phyloP scores from a whole-genome alignment of 2,113 vertebrate species.

The Petroica traversi region DNA sequence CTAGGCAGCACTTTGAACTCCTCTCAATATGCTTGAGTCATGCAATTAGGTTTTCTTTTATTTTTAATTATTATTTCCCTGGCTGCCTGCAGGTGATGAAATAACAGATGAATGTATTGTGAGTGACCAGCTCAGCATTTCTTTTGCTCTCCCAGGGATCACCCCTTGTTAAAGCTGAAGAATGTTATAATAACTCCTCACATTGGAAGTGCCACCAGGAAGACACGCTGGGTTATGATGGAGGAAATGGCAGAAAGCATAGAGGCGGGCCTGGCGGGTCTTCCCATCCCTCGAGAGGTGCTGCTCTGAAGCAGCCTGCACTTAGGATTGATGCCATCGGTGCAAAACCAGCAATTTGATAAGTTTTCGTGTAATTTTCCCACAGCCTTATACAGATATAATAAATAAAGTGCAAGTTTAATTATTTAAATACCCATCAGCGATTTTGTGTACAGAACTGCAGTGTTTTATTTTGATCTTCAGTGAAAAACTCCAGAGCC shows the following conservation, averaged over 20 bases:
- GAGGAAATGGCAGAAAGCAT: slow-evolving; percentile 58
- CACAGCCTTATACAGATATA: neutral
- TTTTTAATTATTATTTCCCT: neutral
- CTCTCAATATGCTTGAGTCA: neutral
- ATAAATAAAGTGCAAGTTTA: neutral
- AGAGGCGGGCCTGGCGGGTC: neutral
- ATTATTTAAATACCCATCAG: neutral
- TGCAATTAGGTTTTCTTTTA: neutral
- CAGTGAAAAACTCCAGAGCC: neutral
- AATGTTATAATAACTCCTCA: slow-evolving; percentile 73
- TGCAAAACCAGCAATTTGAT: neutral
- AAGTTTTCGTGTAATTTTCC: neutral
- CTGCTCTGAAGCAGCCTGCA: neutral
- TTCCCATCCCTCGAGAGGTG: slow-evolving; percentile 62
- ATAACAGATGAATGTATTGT: neutral
- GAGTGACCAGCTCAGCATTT: neutral
- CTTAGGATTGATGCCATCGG: neutral
- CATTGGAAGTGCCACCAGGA: slow-evolving; percentile 64
- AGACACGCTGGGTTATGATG: slow-evolving; percentile 48
- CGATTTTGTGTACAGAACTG: neutral
- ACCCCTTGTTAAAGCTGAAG: slow-evolving; percentile 67
- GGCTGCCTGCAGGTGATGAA: neutral
- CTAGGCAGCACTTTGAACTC: neutral
- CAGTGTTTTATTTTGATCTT: neutral
- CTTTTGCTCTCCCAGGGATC: slow-evolving; percentile 52